phyloP scores from a whole-genome alignment of 2,113 vertebrate genomes.

The Paraplagusia blochii region DNA sequence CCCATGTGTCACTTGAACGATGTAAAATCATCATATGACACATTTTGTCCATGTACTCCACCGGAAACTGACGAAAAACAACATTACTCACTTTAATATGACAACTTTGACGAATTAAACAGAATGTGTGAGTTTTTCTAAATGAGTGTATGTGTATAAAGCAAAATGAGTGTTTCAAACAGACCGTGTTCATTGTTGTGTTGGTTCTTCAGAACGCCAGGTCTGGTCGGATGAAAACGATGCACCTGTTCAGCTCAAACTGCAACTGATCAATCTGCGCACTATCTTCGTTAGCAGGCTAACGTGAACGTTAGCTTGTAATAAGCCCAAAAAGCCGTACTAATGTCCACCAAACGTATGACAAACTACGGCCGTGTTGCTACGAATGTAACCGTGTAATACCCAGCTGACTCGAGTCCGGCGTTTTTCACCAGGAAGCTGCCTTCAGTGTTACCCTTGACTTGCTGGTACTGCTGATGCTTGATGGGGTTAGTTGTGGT shows the following conservation, averaged over 20 bases:
- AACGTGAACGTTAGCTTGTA: constrained; percentile 13
- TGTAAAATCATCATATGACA: no score
- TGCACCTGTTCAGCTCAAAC: constrained; percentile 61
- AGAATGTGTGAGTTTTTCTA: no score
- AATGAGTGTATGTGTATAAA: no score
- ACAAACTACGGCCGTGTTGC: background rate
- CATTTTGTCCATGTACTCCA: no score
- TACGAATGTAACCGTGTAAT: background rate
- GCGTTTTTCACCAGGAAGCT: constrained; percentile 13
- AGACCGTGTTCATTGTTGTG: background rate
- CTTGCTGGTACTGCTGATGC: constrained; percentile 37
- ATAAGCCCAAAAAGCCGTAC: background rate
- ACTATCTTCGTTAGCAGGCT: constrained; percentile 44
- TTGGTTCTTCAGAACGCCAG: background rate
- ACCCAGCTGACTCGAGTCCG: no score
- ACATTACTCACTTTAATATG: no score
- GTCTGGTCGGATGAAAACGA: background rate
- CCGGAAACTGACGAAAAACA: no score
- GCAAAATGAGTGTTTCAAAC: background rate
- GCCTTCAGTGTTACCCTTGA: constrained; percentile 21
- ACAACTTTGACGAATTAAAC: no score
- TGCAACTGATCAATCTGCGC: constrained; percentile 50
- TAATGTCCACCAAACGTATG: background rate
- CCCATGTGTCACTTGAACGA: no score
- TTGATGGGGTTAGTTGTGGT: constrained; percentile 51